These are phyloP conservation scores for Pocota personata DNA, from an alignment of 2,888 invertebrate species.

Conservation along the genomic window DNA sequence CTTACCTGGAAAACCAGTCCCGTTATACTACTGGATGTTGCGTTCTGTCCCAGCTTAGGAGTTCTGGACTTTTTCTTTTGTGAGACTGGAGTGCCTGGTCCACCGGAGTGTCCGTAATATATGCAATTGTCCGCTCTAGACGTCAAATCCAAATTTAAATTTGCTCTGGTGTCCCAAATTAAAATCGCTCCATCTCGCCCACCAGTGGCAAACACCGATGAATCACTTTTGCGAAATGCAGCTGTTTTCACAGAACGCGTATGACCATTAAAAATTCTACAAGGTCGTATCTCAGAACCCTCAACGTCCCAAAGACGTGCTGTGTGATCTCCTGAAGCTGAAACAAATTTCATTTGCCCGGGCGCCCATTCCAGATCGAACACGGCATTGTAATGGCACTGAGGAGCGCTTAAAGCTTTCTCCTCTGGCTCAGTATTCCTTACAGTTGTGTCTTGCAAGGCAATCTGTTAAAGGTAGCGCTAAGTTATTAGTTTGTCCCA, in stretches of 20 bases:
- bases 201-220: conserved; percentile 93
- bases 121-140: conserved; percentile 89
- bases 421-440: conserved; percentile 81
- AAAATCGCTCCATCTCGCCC: conserved; percentile 94
- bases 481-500: neutral
- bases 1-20: conserved; percentile 90
- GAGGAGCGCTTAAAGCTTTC: conserved; percentile 83
- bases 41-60: conserved; percentile 82
- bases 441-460: conserved; percentile 84
- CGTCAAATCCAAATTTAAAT: conserved; percentile 82
- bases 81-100: conserved; percentile 84
- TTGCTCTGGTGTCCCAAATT: conserved; percentile 91
- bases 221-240: conserved; percentile 88
- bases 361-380: conserved; percentile 95
- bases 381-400: conserved; percentile 92
- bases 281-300: conserved; percentile 83
- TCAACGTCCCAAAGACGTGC: conserved; percentile 90
- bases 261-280: conserved; percentile 89
- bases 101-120: conserved; percentile 81
- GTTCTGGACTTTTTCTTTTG: conserved; percentile 83
- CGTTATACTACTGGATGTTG: conserved; percentile 90
- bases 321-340: conserved; percentile 93
- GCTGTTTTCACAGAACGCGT: conserved; percentile 92
- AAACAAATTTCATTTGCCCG: conserved; percentile 89
- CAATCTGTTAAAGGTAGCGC: conserved; percentile 76